Base-by-base conservation (phyloP, 2,113 vertebrate genomes). In the Saimiri boliviensis region DNA sequence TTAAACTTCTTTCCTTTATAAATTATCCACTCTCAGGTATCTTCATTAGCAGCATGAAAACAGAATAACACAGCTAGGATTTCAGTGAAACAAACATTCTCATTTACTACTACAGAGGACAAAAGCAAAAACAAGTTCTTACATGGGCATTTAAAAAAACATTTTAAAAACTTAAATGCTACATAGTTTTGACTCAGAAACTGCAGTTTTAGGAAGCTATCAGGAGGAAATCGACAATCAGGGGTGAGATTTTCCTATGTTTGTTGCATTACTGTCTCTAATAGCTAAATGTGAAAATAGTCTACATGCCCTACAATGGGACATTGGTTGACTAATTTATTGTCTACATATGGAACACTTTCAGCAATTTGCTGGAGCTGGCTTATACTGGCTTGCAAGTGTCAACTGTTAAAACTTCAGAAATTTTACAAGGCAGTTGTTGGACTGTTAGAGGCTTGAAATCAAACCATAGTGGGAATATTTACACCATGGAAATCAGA, bases 351-450 rank as follows among this genome's bases (percentile, higher is more conserved):
- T 35, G n/a, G 23, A 77, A 54, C 30, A 49, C 21, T 58, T 56
- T 76, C 23, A 10, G 23, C 73, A 47, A 60, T 25, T 79, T 83
- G 30, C 42, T 23, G 21, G 35, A 66, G 6, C 74, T 77, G 49
- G 27, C 20, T 89, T 11, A 32, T 45, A 25, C 13, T n/a, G n/a
- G 25, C 47, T 86, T 90, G 35, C 1, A 74, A 92, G 52, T n/a
- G 25, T 85, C 42, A 70, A 71, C 32, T 42, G 47, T 58, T 88
- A 97, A 76, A 70, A 76, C 20, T 42, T 92, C 37, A 88, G 91
- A 47, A 94, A 93, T 84, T 93, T 89, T 95, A 76, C n/a, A 95
- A 84, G 88, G 47, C 82, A 47, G 82, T 85, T 88, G 45, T 89
- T 74, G 58, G 86, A 79, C 27, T 85, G 30, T 89, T 76, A 13